These are phyloP conservation scores for Agrotis clavis DNA, from an alignment of 2,888 invertebrate genomes.

Conservation along the genomic window DNA sequence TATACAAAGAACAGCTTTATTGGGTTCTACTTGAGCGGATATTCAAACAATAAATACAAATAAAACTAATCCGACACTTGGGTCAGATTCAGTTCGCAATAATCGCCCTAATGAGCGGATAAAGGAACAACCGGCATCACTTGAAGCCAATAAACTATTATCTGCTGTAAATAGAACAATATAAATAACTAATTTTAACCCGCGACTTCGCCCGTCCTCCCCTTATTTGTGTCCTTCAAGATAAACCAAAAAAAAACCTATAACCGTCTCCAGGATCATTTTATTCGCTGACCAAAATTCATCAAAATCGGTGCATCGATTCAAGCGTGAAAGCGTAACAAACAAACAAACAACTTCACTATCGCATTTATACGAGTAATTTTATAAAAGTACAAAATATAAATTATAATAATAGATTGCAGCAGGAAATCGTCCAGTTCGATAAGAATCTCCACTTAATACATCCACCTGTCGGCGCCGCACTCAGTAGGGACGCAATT, in stretches of 20 bases:
- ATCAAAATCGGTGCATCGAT: too few species aligned
- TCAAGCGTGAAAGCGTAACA: too few species aligned
- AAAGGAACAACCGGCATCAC: neutral
- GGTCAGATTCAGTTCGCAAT: slow-evolving; percentile 28
- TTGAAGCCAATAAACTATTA: slow-evolving; percentile 28
- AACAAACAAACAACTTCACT: too few species aligned
- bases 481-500: slow-evolving; percentile 62
- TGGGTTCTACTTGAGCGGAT: neutral
- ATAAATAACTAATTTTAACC: neutral
- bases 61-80: slow-evolving; percentile 20
- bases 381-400: too few species aligned
- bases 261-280: too few species aligned
- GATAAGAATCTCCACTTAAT: slow-evolving; percentile 56
- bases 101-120: slow-evolving; percentile 37
- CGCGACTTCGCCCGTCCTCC: too few species aligned
- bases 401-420: slow-evolving; percentile 37
- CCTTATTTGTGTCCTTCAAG: too few species aligned
- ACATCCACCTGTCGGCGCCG: slow-evolving; percentile 59
- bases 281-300: too few species aligned
- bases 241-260: too few species aligned
- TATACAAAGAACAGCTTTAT: neutral
- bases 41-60: slow-evolving; percentile 13
- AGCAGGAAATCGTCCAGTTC: slow-evolving; percentile 35
- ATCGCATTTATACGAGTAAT: too few species aligned
- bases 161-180: slow-evolving; percentile 20